A percentile compares a stretch with the other conserved stretches of the same genome.
phyloP scores from a whole-genome alignment of 2,888 invertebrate species.

The Platypus cylindrus region DNA sequence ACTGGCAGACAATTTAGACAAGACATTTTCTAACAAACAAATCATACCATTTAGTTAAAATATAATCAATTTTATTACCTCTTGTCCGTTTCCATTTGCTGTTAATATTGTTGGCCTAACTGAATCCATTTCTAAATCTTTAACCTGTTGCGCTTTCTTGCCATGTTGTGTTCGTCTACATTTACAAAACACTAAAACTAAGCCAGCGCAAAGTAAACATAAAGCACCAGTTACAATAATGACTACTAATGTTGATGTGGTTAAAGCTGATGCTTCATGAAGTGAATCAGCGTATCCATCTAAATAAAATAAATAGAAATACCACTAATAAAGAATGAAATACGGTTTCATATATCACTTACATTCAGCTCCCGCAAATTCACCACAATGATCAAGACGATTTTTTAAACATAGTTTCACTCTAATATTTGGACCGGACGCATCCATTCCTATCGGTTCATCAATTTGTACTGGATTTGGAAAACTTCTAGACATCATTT shows the following conservation, averaged over 20 bases:
- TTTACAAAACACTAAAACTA: conserved; percentile 72
- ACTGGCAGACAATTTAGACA: conserved; percentile 3
- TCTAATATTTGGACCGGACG: conserved; percentile 55
- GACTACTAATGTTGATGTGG: conserved; percentile 66
- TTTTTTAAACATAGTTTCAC: conserved; percentile 72
- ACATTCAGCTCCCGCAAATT: conserved; percentile 74
- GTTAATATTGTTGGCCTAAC: conserved; percentile 74
- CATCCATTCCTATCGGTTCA: conserved; percentile 47
- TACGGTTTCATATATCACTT: no score
- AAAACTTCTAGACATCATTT: conserved; percentile 39
- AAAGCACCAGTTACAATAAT: conserved; percentile 69
- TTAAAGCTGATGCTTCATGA: conserved; percentile 62
- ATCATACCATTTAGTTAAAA: background rate
- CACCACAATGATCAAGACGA: conserved; percentile 67
- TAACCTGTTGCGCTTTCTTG: conserved; percentile 67
- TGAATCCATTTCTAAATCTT: conserved; percentile 76
- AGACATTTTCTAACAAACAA: no score
- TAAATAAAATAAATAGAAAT: no score
- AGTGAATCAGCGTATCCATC: conserved; percentile 66
- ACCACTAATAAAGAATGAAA: background rate
- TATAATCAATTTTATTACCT: conserved; percentile 7
- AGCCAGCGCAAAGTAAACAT: conserved; percentile 61
- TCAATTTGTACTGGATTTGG: conserved; percentile 34
- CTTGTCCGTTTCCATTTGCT: conserved; percentile 13
- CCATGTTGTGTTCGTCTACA: conserved; percentile 63